A percentile compares a stretch with the other conserved stretches of the same genome.
Conservation (phyloP, 64 coral and sea anemone genomes). For the Stichodactyla mertensii region DNA sequence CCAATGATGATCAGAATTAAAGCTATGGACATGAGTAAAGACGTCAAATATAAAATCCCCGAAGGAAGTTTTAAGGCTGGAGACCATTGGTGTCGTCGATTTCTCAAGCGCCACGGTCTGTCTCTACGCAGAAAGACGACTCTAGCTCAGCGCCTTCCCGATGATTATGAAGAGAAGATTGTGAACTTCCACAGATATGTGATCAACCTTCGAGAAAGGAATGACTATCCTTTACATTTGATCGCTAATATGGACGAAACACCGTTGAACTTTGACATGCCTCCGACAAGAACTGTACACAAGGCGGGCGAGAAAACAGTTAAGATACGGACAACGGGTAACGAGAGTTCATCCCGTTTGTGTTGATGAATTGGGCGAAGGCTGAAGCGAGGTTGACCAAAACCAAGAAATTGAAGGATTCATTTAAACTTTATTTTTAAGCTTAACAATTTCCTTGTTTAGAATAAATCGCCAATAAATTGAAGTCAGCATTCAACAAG, state of each 20-base stretch:
- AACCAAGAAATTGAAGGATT: too few relatives aligned
- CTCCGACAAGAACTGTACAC: constrained; percentile 4
- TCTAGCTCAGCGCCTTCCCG: constrained; percentile 31
- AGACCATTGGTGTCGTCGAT: constrained; percentile 24
- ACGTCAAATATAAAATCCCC: constrained; percentile 34
- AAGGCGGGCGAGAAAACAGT: constrained; percentile 40
- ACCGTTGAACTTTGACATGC: constrained; percentile 38
- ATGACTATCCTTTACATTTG: constrained; percentile 35
- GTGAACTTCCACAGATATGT: constrained; percentile 35
- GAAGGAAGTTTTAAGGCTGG: constrained; percentile 27
- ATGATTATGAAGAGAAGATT: constrained; percentile 45
- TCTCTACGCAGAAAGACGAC: constrained; percentile 29
- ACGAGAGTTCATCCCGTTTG: too few relatives aligned
- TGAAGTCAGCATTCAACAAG: too few relatives aligned
- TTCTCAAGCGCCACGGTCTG: constrained; percentile 6
- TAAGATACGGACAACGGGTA: constrained; percentile 22
- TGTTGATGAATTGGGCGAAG: too few relatives aligned
- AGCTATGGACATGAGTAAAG: constrained; percentile 15
- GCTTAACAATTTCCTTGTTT: too few relatives aligned
- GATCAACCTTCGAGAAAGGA: constrained; percentile 22
- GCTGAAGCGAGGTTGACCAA: too few relatives aligned
- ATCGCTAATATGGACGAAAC: constrained; percentile 70
- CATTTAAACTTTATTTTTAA: too few relatives aligned
- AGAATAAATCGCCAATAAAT: too few relatives aligned
- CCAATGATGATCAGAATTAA: constrained; percentile 9